Conservation (phyloP, 1,140 invertebrate genomes). For the Bombus impatiens region DNA sequence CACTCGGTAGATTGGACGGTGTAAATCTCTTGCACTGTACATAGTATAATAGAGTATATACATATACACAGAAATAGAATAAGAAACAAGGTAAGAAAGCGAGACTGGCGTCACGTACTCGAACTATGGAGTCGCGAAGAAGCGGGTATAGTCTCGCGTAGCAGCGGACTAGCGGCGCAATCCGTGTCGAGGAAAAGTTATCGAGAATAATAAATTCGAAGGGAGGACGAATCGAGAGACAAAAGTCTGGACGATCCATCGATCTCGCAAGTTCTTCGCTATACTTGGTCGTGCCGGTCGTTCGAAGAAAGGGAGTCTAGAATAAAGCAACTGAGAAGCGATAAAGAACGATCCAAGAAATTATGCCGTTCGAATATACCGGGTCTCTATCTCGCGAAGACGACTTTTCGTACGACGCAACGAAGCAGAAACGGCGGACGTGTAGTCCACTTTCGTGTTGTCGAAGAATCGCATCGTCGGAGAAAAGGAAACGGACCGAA, state of each 20-base stretch:
- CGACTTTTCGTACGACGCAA: conserved; percentile 47
- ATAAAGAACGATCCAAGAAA: conserved; percentile 62
- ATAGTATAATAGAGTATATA: too few relatives aligned
- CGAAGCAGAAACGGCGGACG: conserved; percentile 28
- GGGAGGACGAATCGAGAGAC: conserved; percentile 66
- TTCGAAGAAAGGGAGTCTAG: not conserved
- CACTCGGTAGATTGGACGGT: too few relatives aligned
- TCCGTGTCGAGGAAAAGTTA: conserved; percentile 65
- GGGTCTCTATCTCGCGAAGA: conserved; percentile 33
- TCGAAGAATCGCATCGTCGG: conserved; percentile 15
- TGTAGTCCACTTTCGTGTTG: conserved; percentile 38
- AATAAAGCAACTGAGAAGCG: conserved; percentile 24
- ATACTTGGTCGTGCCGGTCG: too few relatives aligned
- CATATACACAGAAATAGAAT: conserved; percentile 4
- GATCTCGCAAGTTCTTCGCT: conserved; percentile 10
- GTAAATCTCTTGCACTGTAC: too few relatives aligned
- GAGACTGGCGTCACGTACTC: conserved; percentile 54
- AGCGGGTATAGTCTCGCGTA: not conserved
- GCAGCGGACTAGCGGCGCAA: not conserved
- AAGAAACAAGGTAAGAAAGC: conserved; percentile 15
- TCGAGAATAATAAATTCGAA: conserved; percentile 78
- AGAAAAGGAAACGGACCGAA: not conserved
- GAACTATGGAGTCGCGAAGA: not conserved
- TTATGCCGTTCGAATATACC: conserved; percentile 75
- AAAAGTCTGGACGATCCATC: conserved; percentile 72